Conservation (phyloP, 2,888 invertebrate species). For the Mesorhabditis belari region DNA sequence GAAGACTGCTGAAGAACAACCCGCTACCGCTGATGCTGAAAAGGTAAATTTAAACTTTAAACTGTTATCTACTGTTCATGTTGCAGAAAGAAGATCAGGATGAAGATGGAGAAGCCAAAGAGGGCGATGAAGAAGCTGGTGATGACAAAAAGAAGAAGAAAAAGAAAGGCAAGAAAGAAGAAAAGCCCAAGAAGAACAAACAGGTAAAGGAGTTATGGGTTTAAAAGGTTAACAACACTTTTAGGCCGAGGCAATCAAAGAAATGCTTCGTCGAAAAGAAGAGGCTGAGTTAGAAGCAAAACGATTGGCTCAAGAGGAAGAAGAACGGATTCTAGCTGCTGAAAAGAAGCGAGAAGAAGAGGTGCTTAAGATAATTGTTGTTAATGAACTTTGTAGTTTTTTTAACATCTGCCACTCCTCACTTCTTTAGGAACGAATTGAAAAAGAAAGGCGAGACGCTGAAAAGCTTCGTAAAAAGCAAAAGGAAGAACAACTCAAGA, state of each 20-base stretch:
- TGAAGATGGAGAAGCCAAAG: slow-evolving; percentile 5
- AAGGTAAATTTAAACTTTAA: slow-evolving; percentile 3
- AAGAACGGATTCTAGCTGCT: slow-evolving; percentile 54
- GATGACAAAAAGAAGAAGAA: slow-evolving; percentile 34
- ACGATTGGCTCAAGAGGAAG: slow-evolving; percentile 66
- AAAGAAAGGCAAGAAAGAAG: slow-evolving; percentile 21
- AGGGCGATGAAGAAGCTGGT: slow-evolving; percentile 8
- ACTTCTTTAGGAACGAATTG: slow-evolving; percentile 10
- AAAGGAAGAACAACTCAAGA: slow-evolving; percentile 82
- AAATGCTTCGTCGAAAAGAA: slow-evolving; percentile 53
- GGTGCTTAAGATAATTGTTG: slow-evolving; percentile 4
- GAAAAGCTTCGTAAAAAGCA: slow-evolving; percentile 88
- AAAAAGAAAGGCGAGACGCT: slow-evolving; percentile 74
- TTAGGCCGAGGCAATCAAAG: slow-evolving; percentile 50
- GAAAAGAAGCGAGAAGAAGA: slow-evolving; percentile 30
- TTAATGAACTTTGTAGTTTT: neutral
- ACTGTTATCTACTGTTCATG: neutral
- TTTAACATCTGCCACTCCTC: neutral
- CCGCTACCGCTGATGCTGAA: no score
- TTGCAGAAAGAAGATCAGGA: neutral
- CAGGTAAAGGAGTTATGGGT: slow-evolving; percentile 3
- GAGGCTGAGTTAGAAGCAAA: slow-evolving; percentile 64
- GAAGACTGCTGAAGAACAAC: slow-evolving; percentile 7
- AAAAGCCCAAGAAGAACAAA: slow-evolving; percentile 20
- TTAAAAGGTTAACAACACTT: neutral